Conservation (phyloP, 2,888 invertebrate genomes). For the Hydrotaea diabolus region DNA sequence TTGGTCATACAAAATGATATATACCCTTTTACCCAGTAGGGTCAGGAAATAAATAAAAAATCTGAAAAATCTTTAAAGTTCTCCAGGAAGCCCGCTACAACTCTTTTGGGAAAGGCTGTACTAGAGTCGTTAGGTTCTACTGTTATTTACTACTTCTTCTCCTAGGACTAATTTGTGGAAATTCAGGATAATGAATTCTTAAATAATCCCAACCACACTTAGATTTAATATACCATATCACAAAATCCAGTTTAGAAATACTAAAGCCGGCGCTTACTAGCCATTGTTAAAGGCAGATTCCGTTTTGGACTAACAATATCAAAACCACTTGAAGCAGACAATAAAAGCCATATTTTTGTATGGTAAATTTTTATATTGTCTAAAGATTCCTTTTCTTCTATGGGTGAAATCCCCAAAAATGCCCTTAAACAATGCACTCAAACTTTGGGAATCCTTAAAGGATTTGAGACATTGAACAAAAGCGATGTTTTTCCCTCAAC, state of each 20-base stretch:
- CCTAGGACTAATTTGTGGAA: background rate
- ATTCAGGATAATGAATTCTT: background rate
- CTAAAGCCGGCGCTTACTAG: constrained; percentile 49
- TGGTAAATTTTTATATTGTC: constrained; percentile 35
- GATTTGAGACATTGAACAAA: constrained; percentile 19
- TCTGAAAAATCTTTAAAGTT: too few species aligned
- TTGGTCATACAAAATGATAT: too few species aligned
- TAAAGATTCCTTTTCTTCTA: constrained; percentile 10
- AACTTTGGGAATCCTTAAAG: constrained; percentile 34
- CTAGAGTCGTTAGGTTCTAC: too few species aligned
- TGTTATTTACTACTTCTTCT: too few species aligned
- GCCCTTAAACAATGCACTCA: background rate
- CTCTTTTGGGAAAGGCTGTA: too few species aligned
- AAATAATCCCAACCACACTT: background rate
- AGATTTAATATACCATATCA: background rate
- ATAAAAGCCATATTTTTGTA: constrained; percentile 59
- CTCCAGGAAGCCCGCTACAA: too few species aligned
- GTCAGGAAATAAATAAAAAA: too few species aligned
- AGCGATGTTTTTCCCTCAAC: constrained; percentile 11
- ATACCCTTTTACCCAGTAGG: too few species aligned
- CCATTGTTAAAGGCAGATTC: constrained; percentile 25
- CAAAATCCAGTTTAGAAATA: background rate
- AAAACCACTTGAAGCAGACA: constrained; percentile 59
- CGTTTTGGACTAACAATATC: constrained; percentile 44
- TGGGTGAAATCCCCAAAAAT: background rate